Evolutionary conservation across 2,797 vertebrate genomes (phyloP).

Genomic region (Gymnoscopelus microlampas): DNA sequence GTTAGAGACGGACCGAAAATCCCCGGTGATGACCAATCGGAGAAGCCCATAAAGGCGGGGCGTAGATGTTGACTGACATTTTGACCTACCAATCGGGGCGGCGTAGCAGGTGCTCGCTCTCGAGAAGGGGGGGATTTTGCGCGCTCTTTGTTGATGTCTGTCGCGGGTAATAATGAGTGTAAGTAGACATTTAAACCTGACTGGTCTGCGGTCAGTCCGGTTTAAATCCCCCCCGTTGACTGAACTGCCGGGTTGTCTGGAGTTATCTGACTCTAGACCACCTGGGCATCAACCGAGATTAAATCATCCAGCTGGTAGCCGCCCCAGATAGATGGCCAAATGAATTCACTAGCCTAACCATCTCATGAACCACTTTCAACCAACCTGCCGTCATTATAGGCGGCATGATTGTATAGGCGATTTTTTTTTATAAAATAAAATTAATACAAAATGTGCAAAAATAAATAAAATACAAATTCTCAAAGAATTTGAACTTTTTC

Average conservation of each 20-base stretch:
- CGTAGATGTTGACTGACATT: constrained; percentile 27
- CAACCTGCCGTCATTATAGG: too few relatives aligned
- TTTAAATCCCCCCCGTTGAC: neutral
- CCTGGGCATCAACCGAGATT: neutral
- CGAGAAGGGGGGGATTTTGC: constrained; percentile 62
- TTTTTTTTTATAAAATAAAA: too few relatives aligned
- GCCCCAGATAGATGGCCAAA: constrained; percentile 22
- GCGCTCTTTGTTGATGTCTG: constrained; percentile 81
- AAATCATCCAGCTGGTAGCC: constrained; percentile 7
- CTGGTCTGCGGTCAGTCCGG: constrained; percentile 55
- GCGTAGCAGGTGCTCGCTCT: constrained; percentile 79
- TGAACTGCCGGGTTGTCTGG: neutral
- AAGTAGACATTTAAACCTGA: constrained; percentile 31
- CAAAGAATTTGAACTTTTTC: too few relatives aligned
- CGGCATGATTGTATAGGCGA: too few relatives aligned
- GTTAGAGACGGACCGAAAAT: neutral
- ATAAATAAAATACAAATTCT: neutral
- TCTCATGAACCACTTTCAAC: too few relatives aligned
- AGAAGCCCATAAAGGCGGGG: neutral
- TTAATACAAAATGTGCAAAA: neutral
- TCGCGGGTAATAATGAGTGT: constrained; percentile 17
- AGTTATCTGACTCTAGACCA: constrained; percentile 48
- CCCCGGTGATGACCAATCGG: constrained; percentile 54
- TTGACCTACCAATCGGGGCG: constrained; percentile 38
- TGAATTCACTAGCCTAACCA: too few relatives aligned